phyloP scores from a whole-genome alignment of 92 coral and sea anemone species.

The Desmophyllum pertusum region DNA sequence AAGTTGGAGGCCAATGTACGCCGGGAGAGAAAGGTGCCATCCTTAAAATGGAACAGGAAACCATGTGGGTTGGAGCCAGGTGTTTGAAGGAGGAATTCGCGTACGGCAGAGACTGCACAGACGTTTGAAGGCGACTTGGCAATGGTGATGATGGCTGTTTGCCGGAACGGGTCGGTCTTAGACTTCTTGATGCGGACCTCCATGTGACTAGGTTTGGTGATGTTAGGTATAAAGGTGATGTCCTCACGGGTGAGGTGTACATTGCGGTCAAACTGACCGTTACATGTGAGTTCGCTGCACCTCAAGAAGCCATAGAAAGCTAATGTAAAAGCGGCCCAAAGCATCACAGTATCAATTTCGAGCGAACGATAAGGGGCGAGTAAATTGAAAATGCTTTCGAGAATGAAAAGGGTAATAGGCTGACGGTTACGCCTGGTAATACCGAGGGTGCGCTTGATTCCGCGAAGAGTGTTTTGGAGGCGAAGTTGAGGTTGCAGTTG shows the following conservation, averaged over 20 bases:
- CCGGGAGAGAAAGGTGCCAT: too few species aligned
- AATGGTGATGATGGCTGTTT: neutral
- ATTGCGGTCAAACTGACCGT: too few species aligned
- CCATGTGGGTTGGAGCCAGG: too few species aligned
- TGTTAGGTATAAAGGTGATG: too few species aligned
- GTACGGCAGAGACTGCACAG: neutral
- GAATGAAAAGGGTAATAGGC: slow-evolving; percentile 9
- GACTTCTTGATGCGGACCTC: slow-evolving; percentile 7
- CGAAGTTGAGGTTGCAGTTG: slow-evolving; percentile 13
- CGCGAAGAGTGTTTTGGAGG: slow-evolving; percentile 8
- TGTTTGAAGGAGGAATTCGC: too few species aligned
- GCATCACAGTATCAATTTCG: too few species aligned
- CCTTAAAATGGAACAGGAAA: too few species aligned
- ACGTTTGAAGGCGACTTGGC: neutral
- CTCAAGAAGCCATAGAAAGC: slow-evolving; percentile 36
- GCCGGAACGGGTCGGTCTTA: slow-evolving; percentile 1
- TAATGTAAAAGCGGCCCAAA: slow-evolving; percentile 36
- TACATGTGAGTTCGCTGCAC: too few species aligned
- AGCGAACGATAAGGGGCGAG: neutral
- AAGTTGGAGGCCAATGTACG: too few species aligned
- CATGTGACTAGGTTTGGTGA: slow-evolving; percentile 17
- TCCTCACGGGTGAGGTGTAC: slow-evolving; percentile 2
- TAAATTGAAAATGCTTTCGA: neutral
- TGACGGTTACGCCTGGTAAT: neutral
- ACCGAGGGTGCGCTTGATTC: slow-evolving; percentile 17